Evolutionary conservation across 2,797 vertebrate species (phyloP).

Genomic region (Arnoldichthys spilopterus): DNA sequence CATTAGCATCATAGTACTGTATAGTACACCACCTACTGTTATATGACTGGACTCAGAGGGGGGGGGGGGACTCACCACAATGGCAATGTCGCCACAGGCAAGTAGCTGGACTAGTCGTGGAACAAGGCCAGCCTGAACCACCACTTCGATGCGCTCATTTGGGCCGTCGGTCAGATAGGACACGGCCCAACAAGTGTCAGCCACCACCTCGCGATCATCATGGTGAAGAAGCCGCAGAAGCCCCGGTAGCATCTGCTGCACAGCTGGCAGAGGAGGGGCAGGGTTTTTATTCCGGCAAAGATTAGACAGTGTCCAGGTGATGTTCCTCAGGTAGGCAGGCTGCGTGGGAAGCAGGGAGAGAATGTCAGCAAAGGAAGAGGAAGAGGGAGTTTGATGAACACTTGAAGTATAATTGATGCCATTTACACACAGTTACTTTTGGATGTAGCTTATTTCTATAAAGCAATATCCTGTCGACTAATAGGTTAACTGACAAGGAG

Average conservation of each 20-base stretch:
- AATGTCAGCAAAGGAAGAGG: background rate
- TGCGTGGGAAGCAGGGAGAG: constrained; percentile 57
- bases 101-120: constrained; percentile 88
- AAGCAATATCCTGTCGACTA: too few species aligned
- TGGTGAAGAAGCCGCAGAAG: constrained; percentile 86
- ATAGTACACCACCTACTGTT: too few species aligned
- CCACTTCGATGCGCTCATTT: constrained; percentile 94
- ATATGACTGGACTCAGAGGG: background rate
- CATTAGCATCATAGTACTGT: too few species aligned
- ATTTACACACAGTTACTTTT: too few species aligned
- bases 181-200: constrained; percentile 93
- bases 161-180: constrained; percentile 95
- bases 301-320: constrained; percentile 97
- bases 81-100: constrained; percentile 81
- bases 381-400: background rate
- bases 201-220: constrained; percentile 87
- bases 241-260: constrained; percentile 88
- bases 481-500: too few species aligned
- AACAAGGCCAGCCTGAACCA: constrained; percentile 87
- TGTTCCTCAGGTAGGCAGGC: constrained; percentile 90
- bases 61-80: constrained; percentile 80
- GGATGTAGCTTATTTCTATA: too few species aligned
- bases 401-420: background rate
- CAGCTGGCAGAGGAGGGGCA: constrained; percentile 84
- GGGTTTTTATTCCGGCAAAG: constrained; percentile 98